Evolutionary conservation across 2,113 vertebrate species (phyloP).

Genomic region (Ivindomyrus marchei): DNA sequence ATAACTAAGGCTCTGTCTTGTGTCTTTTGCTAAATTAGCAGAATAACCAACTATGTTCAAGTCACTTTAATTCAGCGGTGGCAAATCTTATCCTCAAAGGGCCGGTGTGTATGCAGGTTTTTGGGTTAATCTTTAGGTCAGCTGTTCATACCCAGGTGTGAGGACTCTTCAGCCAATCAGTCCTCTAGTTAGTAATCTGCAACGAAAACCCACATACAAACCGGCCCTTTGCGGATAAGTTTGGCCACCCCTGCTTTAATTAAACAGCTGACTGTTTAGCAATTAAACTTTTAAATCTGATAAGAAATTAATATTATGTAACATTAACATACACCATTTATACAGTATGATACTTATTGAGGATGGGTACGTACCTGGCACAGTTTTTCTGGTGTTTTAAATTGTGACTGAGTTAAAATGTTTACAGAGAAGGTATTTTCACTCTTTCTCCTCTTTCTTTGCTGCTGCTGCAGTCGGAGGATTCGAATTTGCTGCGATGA

Average conservation of each 20-base stretch:
- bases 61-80: neutral
- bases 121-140: too few species aligned
- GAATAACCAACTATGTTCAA: neutral
- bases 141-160: too few species aligned
- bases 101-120: too few species aligned
- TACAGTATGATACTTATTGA: neutral
- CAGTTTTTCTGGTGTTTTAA: neutral
- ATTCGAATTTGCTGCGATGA: conserved; percentile 87
- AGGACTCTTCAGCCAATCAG: too few species aligned
- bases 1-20: neutral
- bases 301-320: neutral
- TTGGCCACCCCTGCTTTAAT: neutral
- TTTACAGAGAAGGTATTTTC: neutral
- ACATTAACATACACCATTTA: neutral
- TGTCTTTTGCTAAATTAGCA: neutral
- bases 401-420: neutral
- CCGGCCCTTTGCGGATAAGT: too few species aligned
- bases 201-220: too few species aligned
- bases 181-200: too few species aligned
- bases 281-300: neutral
- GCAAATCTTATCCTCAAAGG: too few species aligned
- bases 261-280: neutral
- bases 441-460: neutral
- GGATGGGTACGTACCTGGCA: neutral
- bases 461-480: conserved; percentile 61